These are phyloP conservation scores for Lasiommata megera DNA, from an alignment of 2,888 invertebrate genomes.

Conservation along the genomic window DNA sequence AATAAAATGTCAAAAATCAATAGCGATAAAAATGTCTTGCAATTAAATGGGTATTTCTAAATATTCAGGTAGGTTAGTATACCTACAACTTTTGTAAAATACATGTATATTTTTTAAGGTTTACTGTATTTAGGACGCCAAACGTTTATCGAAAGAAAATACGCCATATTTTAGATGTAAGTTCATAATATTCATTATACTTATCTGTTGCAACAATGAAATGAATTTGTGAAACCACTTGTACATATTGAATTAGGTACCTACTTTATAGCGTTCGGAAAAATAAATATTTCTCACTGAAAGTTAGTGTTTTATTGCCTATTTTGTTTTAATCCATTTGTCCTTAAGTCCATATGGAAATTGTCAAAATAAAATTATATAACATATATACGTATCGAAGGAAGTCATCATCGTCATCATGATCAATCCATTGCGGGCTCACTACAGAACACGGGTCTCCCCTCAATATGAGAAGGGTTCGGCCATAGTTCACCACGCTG, in stretches of 20 bases:
- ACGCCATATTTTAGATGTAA: constrained; percentile 33
- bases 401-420: too few relatives aligned
- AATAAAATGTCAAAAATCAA: background rate
- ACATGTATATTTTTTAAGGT: constrained; percentile 27
- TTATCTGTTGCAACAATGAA: constrained; percentile 20
- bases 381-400: too few relatives aligned
- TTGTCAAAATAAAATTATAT: too few relatives aligned
- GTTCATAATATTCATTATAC: constrained; percentile 18
- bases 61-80: constrained; percentile 5
- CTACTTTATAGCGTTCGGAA: constrained; percentile 31
- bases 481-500: too few relatives aligned
- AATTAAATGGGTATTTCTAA: background rate
- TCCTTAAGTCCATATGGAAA: too few relatives aligned
- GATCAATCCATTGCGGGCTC: too few relatives aligned
- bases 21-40: background rate
- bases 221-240: constrained; percentile 29
- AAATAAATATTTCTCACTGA: constrained; percentile 32
- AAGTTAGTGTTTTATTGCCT: background rate
- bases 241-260: constrained; percentile 31
- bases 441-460: too few relatives aligned
- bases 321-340: too few relatives aligned
- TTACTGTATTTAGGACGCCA: constrained; percentile 29
- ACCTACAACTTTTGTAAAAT: constrained; percentile 26
- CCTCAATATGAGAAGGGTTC: too few relatives aligned
- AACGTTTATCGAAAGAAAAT: constrained; percentile 29